Evolutionary conservation across 2,888 invertebrate genomes (phyloP).

Genomic region (Agriotes lineatus): DNA sequence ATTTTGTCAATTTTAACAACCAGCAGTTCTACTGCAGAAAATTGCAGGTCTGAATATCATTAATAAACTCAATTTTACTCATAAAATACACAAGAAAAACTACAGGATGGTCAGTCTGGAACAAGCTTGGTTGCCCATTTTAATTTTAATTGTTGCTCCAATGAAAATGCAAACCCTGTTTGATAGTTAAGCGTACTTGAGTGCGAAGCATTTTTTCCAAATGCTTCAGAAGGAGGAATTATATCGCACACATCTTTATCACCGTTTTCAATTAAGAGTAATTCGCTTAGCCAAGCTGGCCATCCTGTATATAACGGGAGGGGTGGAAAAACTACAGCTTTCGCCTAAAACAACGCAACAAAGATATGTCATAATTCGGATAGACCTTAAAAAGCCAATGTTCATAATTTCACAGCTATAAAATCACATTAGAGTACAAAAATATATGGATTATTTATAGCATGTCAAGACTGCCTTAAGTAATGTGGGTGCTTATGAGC

Average conservation of each 20-base stretch:
- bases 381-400: neutral
- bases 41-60: neutral
- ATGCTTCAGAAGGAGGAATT: too few species aligned
- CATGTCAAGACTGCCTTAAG: slow-evolving; percentile 40
- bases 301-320: neutral
- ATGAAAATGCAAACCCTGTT: too few species aligned
- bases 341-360: neutral
- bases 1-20: too few species aligned
- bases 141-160: too few species aligned
- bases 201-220: too few species aligned
- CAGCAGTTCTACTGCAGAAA: neutral
- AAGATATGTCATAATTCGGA: slow-evolving; percentile 29
- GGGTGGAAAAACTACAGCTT: neutral
- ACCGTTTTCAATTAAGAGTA: too few species aligned
- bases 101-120: too few species aligned
- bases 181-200: too few species aligned
- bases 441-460: slow-evolving; percentile 24
- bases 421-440: slow-evolving; percentile 43
- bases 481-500: slow-evolving; percentile 66
- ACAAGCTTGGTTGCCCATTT: too few species aligned
- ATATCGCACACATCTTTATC: too few species aligned
- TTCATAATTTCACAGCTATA: slow-evolving; percentile 35
- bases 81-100: too few species aligned
- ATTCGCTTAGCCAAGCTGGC: neutral
- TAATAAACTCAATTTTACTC: too few species aligned